phyloP scores from a whole-genome alignment of 2,888 invertebrate species.

The Maniola hyperantus region DNA sequence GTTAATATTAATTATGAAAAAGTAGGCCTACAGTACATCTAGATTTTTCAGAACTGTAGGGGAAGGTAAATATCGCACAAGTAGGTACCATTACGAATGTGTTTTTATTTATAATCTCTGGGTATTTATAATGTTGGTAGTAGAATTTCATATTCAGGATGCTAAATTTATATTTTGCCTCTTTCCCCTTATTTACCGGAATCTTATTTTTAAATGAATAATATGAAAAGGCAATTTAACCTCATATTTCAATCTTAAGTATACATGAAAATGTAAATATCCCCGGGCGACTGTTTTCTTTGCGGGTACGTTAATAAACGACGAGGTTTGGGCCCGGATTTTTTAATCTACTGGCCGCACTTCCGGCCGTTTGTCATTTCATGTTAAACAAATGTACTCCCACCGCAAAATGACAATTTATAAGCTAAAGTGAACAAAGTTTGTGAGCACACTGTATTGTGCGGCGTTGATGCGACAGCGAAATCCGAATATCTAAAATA shows the following conservation, averaged over 20 bases:
- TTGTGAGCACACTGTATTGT: not conserved
- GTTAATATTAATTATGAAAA: not conserved
- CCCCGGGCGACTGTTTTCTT: conserved; percentile 53
- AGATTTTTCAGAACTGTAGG: no score
- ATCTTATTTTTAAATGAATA: conserved; percentile 22
- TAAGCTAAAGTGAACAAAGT: conserved; percentile 11
- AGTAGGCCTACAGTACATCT: no score
- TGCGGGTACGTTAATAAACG: conserved; percentile 63
- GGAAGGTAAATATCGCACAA: no score
- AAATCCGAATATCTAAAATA: not conserved
- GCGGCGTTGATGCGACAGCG: no score
- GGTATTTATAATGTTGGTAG: no score
- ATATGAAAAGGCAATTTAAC: conserved; percentile 49
- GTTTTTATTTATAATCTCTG: no score
- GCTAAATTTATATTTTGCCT: not conserved
- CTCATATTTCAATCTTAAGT: conserved; percentile 66
- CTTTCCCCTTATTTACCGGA: not conserved
- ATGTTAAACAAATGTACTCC: conserved; percentile 24
- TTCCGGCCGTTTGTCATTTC: conserved; percentile 27
- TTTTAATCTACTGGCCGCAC: conserved; percentile 38
- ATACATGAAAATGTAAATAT: conserved; percentile 69
- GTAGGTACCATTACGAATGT: no score
- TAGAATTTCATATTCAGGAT: no score
- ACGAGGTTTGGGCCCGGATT: conserved; percentile 42
- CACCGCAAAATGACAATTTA: conserved; percentile 22